Evolutionary conservation across 2,888 invertebrate genomes (phyloP).

Genomic region (Argyresthia albistria): DNA sequence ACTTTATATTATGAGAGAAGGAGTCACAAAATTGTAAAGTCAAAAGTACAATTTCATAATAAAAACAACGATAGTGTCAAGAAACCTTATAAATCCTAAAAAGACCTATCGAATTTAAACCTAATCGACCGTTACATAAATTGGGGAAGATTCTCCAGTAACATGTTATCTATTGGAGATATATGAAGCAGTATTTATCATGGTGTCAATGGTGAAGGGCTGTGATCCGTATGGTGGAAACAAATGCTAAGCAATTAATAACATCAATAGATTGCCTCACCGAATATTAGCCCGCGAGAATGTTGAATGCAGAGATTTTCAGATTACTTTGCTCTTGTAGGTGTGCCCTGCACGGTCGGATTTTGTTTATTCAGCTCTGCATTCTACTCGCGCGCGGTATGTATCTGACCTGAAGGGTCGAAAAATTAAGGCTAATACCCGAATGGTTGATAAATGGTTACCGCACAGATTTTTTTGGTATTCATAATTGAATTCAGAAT

Average conservation of each 20-base stretch:
- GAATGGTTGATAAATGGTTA: background rate
- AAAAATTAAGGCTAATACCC: background rate
- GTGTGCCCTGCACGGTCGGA: background rate
- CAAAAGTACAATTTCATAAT: background rate
- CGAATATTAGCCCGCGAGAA: background rate
- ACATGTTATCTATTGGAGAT: slow-evolving; percentile 11
- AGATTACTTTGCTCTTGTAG: too few species aligned
- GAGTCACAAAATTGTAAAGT: too few species aligned
- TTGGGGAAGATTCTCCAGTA: background rate
- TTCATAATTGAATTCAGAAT: too few species aligned
- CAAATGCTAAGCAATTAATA: slow-evolving; percentile 58
- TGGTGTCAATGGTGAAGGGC: slow-evolving; percentile 35
- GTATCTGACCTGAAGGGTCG: background rate
- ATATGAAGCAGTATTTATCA: slow-evolving; percentile 37
- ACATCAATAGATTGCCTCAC: slow-evolving; percentile 38
- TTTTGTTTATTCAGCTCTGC: background rate
- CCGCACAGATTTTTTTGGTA: too few species aligned
- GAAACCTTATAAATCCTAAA: background rate
- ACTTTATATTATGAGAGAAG: too few species aligned
- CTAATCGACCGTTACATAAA: background rate
- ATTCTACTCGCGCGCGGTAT: background rate
- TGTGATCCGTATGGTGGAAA: slow-evolving; percentile 40
- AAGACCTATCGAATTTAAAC: background rate
- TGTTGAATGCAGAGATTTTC: background rate
- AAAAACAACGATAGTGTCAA: background rate